Evolutionary conservation across 1,140 invertebrate genomes (phyloP).

Genomic region (Leptoteleia sp.): DNA sequence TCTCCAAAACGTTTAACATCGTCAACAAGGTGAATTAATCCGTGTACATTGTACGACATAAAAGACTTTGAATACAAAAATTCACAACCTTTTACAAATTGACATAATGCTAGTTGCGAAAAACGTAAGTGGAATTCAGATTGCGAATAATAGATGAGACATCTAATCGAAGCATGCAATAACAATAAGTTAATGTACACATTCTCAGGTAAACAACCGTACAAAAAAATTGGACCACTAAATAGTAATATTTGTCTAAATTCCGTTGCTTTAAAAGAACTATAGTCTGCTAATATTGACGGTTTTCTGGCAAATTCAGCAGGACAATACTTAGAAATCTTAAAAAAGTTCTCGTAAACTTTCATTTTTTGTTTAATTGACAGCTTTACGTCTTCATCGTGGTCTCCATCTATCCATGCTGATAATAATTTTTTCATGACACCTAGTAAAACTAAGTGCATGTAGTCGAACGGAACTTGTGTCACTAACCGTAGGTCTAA

Average conservation of each 20-base stretch:
- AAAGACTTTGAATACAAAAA: constrained; percentile 4
- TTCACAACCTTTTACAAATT: neutral
- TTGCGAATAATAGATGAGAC: constrained; percentile 3
- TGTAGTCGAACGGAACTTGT: constrained; percentile 68
- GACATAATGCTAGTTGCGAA: neutral
- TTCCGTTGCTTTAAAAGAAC: constrained; percentile 6
- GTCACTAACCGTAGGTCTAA: neutral
- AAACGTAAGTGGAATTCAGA: constrained; percentile 6
- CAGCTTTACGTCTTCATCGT: neutral
- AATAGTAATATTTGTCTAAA: constrained; percentile 8
- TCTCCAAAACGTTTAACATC: neutral
- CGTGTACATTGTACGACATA: constrained; percentile 1
- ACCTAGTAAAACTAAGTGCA: neutral
- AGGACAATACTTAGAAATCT: constrained; percentile 3
- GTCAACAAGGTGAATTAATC: neutral
- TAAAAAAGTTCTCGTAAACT: neutral
- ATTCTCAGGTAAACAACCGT: neutral
- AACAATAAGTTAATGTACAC: constrained; percentile 5
- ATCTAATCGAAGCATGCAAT: constrained; percentile 19
- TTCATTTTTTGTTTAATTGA: neutral
- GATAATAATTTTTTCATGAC: neutral
- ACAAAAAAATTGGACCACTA: constrained; percentile 2
- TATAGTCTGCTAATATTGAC: constrained; percentile 1
- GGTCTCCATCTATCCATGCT: neutral
- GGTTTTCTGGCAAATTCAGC: constrained; percentile 9